Evolutionary conservation across 2,113 vertebrate genomes (phyloP).

Genomic region (Amblyopsis rosae): DNA sequence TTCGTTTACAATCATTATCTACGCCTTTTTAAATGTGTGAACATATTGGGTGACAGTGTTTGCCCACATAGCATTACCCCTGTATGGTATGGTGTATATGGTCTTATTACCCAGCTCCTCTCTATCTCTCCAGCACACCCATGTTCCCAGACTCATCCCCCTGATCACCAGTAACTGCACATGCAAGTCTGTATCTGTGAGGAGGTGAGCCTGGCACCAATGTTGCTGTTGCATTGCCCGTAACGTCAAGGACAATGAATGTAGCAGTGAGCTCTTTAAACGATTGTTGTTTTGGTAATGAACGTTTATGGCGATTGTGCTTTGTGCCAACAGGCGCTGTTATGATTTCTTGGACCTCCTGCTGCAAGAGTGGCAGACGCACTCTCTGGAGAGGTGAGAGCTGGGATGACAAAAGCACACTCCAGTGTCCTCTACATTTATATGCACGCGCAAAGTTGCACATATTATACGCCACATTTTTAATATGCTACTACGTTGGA

Average conservation of each 20-base stretch:
- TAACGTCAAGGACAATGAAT: not conserved
- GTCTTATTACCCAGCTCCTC: not conserved
- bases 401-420: not conserved
- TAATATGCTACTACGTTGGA: too few relatives aligned
- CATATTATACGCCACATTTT: not conserved
- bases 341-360: conserved; percentile 80
- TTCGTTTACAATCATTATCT: too few relatives aligned
- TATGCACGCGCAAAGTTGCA: not conserved
- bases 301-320: conserved; percentile 15
- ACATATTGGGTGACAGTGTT: not conserved
- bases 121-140: conserved; percentile 86
- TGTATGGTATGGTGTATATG: too few relatives aligned
- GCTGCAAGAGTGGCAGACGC: conserved; percentile 82
- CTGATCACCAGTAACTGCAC: conserved; percentile 98
- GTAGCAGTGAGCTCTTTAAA: not conserved
- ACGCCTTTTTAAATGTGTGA: too few relatives aligned
- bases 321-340: conserved; percentile 70
- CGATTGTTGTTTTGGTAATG: not conserved
- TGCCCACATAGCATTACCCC: not conserved
- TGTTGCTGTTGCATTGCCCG: not conserved
- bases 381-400: conserved; percentile 80
- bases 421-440: not conserved
- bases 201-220: conserved; percentile 79
- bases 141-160: conserved; percentile 94
- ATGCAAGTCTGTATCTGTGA: conserved; percentile 93